Evolutionary conservation across 2,888 invertebrate species (phyloP).

Genomic region (Holacanthella duospinosa): DNA sequence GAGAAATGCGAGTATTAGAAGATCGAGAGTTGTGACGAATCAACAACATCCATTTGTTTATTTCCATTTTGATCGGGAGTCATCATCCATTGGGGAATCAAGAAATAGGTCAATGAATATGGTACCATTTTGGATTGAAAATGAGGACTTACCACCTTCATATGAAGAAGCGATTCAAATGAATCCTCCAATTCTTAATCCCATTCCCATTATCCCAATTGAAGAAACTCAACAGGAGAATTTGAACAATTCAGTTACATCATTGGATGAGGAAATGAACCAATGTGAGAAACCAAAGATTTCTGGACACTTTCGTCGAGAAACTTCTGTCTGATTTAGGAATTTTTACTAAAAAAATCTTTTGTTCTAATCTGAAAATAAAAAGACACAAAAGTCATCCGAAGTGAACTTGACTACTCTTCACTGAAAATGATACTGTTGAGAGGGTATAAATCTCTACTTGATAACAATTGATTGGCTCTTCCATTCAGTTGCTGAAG

Average conservation of each 20-base stretch:
- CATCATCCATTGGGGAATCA: too few species aligned
- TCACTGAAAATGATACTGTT: not conserved
- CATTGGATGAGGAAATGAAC: not conserved
- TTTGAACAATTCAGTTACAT: too few species aligned
- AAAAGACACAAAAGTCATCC: too few species aligned
- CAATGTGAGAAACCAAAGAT: too few species aligned
- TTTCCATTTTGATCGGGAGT: not conserved
- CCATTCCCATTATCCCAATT: too few species aligned
- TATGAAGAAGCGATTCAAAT: constrained; percentile 8
- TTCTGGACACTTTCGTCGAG: not conserved
- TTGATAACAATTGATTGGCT: not conserved
- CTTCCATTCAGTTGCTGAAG: constrained; percentile 2
- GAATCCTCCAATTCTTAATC: not conserved
- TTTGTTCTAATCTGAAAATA: too few species aligned
- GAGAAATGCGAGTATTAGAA: not conserved
- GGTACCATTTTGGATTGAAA: not conserved
- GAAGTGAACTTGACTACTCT: too few species aligned
- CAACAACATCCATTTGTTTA: not conserved
- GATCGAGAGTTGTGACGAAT: not conserved
- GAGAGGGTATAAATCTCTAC: not conserved
- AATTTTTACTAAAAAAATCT: not conserved
- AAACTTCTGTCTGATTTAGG: not conserved
- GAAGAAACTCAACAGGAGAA: not conserved
- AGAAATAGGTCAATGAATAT: not conserved
- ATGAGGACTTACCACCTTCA: not conserved